These are phyloP conservation scores for Caretta caretta DNA, from an alignment of 2,113 vertebrate genomes.

Conservation along the genomic window DNA sequence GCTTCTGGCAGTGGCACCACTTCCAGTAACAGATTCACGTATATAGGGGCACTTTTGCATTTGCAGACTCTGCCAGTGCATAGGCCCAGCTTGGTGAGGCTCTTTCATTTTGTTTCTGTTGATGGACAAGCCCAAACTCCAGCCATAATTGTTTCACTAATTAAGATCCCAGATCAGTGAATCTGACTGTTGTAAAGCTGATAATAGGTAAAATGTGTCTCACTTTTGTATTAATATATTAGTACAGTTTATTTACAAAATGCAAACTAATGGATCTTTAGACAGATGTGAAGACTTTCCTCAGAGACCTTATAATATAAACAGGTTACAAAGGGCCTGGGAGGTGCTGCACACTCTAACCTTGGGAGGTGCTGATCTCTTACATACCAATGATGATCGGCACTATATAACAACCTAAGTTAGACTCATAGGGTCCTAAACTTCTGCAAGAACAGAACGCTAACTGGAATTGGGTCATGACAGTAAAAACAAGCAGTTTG, in stretches of 20 bases:
- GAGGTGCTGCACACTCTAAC: not conserved
- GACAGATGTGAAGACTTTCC: not conserved
- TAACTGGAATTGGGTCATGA: not conserved
- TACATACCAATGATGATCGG: not conserved
- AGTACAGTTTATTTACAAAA: not conserved
- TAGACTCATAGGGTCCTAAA: not conserved
- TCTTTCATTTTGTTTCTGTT: not conserved
- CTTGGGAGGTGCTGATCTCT: not conserved
- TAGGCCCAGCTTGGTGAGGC: not conserved
- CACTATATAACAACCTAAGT: not conserved
- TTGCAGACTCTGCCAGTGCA: not conserved
- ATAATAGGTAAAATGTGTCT: not conserved
- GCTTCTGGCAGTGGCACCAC: slow-evolving; percentile 13
- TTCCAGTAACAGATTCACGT: slow-evolving; percentile 35
- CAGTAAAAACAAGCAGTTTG: not conserved
- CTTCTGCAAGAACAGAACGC: not conserved
- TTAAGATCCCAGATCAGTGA: not conserved
- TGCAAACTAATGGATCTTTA: not conserved
- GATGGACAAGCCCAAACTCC: not conserved
- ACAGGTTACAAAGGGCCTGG: rapidly evolving
- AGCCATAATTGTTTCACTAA: not conserved
- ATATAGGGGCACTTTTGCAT: not conserved
- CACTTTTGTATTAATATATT: not conserved
- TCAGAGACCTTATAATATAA: not conserved
- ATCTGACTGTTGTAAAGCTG: not conserved